Evolutionary conservation across 1,140 invertebrate species (phyloP).

Genomic region (Neodiprion lecontei): DNA sequence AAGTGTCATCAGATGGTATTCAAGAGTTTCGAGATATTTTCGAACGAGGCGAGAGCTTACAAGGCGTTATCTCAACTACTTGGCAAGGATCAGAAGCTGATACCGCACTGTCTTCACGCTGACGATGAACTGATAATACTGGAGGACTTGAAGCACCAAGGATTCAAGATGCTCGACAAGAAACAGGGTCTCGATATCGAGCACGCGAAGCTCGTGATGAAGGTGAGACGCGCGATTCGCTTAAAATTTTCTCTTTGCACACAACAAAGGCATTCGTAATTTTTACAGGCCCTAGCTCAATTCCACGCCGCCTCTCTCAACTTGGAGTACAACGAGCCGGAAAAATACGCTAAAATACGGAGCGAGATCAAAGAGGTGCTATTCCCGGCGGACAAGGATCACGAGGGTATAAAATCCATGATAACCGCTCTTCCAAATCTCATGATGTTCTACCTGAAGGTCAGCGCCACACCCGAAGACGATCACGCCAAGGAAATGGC

Average conservation of each 20-base stretch:
- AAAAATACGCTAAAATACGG: slow-evolving; percentile 17
- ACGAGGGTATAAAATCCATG: neutral
- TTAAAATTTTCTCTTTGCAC: no score
- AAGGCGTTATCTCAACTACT: slow-evolving; percentile 18
- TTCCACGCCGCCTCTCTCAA: slow-evolving; percentile 45
- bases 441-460: neutral
- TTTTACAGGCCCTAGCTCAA: slow-evolving; percentile 38
- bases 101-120: slow-evolving; percentile 27
- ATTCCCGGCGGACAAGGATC: slow-evolving; percentile 22
- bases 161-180: slow-evolving; percentile 40
- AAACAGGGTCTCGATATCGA: slow-evolving; percentile 37
- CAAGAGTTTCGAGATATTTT: slow-evolving; percentile 26
- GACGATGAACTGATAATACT: slow-evolving; percentile 38
- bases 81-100: neutral
- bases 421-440: neutral
- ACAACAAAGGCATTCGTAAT: neutral
- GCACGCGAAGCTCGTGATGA: slow-evolving; percentile 38
- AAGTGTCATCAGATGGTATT: slow-evolving; percentile 20
- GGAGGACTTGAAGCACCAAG: slow-evolving; percentile 42
- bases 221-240: slow-evolving; percentile 23
- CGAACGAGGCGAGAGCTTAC: slow-evolving; percentile 31
- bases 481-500: neutral
- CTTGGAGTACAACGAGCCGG: slow-evolving; percentile 34
- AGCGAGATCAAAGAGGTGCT: slow-evolving; percentile 24
- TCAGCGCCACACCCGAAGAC: neutral